phyloP scores from a whole-genome alignment of 2,888 invertebrate species.

The Dolomedes plantarius region DNA sequence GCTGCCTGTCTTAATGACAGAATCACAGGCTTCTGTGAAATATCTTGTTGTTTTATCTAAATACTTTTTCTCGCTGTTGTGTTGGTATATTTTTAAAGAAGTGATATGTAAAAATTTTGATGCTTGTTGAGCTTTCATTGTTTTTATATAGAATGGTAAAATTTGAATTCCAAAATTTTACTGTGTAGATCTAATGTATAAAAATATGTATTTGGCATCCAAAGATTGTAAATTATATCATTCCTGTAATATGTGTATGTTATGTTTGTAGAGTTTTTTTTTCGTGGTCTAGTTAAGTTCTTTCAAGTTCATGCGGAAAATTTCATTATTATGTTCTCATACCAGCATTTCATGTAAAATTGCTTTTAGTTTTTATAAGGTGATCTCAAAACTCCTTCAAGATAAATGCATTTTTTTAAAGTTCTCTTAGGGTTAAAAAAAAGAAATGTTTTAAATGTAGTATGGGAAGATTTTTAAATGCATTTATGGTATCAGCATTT shows the following conservation, averaged over 20 bases:
- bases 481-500: too few species aligned
- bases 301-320: too few species aligned
- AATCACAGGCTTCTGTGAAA: neutral
- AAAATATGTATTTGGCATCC: constrained; percentile 18
- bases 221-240: constrained; percentile 24
- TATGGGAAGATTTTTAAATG: too few species aligned
- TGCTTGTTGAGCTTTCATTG: constrained; percentile 27
- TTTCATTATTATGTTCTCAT: too few species aligned
- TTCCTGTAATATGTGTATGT: constrained; percentile 3
- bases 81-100: neutral
- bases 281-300: neutral
- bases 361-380: too few species aligned
- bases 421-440: too few species aligned
- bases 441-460: too few species aligned
- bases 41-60: neutral
- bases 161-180: neutral
- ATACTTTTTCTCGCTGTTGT: neutral
- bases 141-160: neutral
- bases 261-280: neutral
- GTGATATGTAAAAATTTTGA: constrained; percentile 10
- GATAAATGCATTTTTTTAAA: too few species aligned
- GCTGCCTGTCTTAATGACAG: neutral
- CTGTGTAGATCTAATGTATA: constrained; percentile 10
- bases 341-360: too few species aligned
- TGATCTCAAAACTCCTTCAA: too few species aligned